Base-by-base conservation (phyloP, 2,113 vertebrate genomes). In the Myocastor coypus region DNA sequence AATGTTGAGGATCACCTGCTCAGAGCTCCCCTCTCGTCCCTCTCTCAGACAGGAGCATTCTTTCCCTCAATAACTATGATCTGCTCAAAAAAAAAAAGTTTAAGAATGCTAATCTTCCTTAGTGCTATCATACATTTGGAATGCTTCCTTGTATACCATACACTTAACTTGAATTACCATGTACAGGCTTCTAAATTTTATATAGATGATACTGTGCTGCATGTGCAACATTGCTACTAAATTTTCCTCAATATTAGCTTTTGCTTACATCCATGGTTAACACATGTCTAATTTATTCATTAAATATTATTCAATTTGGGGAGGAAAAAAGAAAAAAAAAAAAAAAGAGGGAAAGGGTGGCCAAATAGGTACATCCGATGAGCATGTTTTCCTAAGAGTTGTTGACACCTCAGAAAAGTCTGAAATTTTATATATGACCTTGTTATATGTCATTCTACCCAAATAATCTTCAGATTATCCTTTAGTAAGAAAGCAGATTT, bases 241-340 rank as follows among this genome's bases (percentile, higher is more conserved):
- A 34, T 92, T 83, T 95, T 85, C 92, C 52, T 82, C 40, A 52
- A 42, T 75, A 46, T 52, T 82, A 90, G 37, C 19, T 81, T 96
- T 61, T 75, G 40, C 81, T 73, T 55, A 92, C 9, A 92, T 28
- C 24, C 42, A 75, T 55, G 40, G 7, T 88, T 88, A 52, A 95
- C 40, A 84, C 1, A 52, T 16, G 77, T 42, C 42, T 73, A 40
- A 77, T 57, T 61, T 95, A 91, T 34, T 80, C 34, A 81, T 66
- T 81, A 42, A 92, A 42, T 91, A 87, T 59, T 40, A 82, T 40
- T 87, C 40, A 12, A 93, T 50, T 50, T 88, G 17, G 55, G 55
- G 55, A 89, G 14, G 5, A 71, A 19, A 78, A 17, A 80, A 8
- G 7, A 59, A 6, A 17, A n/a, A 14, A 14, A 19, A 17, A 30